Percentiles rank a stretch among this genome's conserved stretches.
phyloP scores from a whole-genome alignment of 2,113 vertebrate species.

The Trematocara unimaculatum region DNA sequence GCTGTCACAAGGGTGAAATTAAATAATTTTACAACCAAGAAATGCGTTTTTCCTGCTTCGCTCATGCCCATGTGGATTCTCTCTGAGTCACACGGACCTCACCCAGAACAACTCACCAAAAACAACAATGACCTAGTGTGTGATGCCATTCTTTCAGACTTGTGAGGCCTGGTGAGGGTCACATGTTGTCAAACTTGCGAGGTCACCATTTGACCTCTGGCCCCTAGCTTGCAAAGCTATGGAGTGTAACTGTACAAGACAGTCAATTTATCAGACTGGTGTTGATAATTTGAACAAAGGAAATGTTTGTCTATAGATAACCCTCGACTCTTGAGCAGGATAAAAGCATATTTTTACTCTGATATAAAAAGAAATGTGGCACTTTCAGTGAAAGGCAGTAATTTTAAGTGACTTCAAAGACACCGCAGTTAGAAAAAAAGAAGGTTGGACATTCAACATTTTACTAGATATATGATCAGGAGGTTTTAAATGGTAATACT shows the following conservation, averaged over 20 bases:
- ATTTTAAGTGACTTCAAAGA: not conserved
- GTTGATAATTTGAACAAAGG: not conserved
- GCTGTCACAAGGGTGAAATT: not conserved
- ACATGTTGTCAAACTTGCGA: conserved; percentile 38
- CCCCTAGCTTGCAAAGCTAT: not conserved
- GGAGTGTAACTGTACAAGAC: not conserved
- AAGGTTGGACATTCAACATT: not conserved
- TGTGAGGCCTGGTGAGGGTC: conserved; percentile 29
- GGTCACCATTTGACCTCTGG: conserved; percentile 31
- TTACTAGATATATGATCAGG: not conserved
- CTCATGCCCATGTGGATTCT: conserved; percentile 18
- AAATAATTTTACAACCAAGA: not conserved
- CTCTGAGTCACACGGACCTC: conserved; percentile 54
- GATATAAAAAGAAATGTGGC: not conserved
- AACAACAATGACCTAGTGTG: conserved; percentile 54
- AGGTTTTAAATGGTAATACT: not conserved
- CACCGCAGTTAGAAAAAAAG: not conserved
- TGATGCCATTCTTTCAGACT: conserved; percentile 41
- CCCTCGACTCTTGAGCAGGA: not conserved
- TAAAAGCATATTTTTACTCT: not conserved
- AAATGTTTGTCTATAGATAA: not conserved
- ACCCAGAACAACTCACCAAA: conserved; percentile 48
- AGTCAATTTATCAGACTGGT: not conserved
- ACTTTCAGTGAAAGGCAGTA: not conserved
- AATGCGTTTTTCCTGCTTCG: conserved; percentile 1